phyloP scores from a whole-genome alignment of 1,140 invertebrate species.

The Potamilus streckersoni region DNA sequence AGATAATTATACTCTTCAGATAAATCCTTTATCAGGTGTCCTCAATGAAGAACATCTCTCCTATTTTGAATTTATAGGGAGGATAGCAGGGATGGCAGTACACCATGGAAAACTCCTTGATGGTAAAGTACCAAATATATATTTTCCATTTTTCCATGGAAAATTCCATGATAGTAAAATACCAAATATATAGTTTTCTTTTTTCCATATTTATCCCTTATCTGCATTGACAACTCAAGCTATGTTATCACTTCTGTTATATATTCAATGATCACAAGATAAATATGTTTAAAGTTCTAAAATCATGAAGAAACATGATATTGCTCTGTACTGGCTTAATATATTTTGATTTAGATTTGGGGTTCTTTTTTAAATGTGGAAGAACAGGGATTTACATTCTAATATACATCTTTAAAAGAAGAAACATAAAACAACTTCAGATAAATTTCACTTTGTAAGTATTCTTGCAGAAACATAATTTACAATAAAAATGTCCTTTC shows the following conservation, averaged over 20 bases:
- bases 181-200: not conserved
- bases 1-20: slow-evolving; percentile 99
- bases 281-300: too few relatives aligned
- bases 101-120: slow-evolving; percentile 98
- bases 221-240: not conserved
- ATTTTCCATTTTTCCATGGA: slow-evolving; percentile 76
- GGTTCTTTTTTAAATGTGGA: too few relatives aligned
- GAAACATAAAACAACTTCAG: too few relatives aligned
- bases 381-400: too few relatives aligned
- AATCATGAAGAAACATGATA: too few relatives aligned
- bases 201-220: too few relatives aligned
- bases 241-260: not conserved
- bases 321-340: too few relatives aligned
- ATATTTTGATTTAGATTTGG: too few relatives aligned
- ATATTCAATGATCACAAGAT: not conserved
- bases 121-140: slow-evolving; percentile 71
- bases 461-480: too few relatives aligned
- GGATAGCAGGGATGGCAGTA: slow-evolving; percentile 98
- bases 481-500: too few relatives aligned
- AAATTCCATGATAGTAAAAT: slow-evolving; percentile 90
- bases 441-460: too few relatives aligned
- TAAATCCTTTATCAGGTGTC: slow-evolving; percentile 96
- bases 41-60: slow-evolving; percentile 97
- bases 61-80: slow-evolving; percentile 99
- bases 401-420: too few relatives aligned